These are phyloP conservation scores for Campylomormyrus numenius DNA, from an alignment of 2,113 vertebrate species.

Conservation along the genomic window DNA sequence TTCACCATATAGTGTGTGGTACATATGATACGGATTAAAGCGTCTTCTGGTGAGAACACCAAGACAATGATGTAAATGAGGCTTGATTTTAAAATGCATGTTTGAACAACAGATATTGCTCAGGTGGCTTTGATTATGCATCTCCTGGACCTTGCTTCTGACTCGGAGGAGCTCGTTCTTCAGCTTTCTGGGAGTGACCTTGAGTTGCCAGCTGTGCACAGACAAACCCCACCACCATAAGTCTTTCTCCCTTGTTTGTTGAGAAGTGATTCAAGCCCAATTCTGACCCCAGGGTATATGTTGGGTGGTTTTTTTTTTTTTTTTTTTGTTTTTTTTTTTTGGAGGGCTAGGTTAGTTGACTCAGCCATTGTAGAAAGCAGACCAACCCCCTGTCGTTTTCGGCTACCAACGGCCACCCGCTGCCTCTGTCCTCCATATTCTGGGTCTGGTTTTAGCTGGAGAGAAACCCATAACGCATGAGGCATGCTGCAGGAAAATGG, in stretches of 20 bases:
- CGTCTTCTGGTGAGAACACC: background rate
- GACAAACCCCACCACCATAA: background rate
- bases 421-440: background rate
- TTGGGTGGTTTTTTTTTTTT: background rate
- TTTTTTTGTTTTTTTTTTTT: background rate
- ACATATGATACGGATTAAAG: background rate
- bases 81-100: background rate
- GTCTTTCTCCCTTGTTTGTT: background rate
- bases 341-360: background rate
- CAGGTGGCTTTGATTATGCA: background rate
- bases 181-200: background rate
- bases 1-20: background rate
- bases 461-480: background rate
- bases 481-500: background rate
- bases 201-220: background rate
- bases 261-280: background rate
- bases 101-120: background rate
- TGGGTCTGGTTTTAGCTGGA: background rate
- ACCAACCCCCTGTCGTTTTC: background rate
- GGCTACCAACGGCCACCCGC: background rate
- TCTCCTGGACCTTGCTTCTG: background rate
- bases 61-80: background rate
- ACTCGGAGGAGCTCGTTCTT: background rate
- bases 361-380: background rate
- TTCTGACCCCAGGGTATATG: background rate